Conservation (phyloP, 64 coral and sea anemone genomes). For the Porites australiensis region DNA sequence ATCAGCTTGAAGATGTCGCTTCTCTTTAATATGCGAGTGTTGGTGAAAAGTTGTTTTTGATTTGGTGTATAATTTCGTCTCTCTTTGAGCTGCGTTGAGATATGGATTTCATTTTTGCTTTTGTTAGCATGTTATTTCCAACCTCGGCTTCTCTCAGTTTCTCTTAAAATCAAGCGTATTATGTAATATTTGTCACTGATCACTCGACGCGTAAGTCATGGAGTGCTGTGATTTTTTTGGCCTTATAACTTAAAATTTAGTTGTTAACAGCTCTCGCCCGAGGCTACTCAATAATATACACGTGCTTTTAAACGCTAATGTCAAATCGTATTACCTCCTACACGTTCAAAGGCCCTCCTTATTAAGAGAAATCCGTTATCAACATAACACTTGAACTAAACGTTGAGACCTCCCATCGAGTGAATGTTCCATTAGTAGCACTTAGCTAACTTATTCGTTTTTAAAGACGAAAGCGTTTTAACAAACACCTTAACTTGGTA, state of each 20-base stretch:
- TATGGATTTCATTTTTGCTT: too few species aligned
- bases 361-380: neutral
- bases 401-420: neutral
- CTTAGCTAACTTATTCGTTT: neutral
- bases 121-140: too few species aligned
- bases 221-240: too few species aligned
- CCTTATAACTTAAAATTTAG: too few species aligned
- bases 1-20: neutral
- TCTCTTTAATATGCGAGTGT: neutral
- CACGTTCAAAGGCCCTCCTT: neutral
- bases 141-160: too few species aligned
- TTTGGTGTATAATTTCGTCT: neutral
- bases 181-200: too few species aligned
- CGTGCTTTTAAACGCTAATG: conserved; percentile 30
- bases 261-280: neutral
- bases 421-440: neutral
- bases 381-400: conserved; percentile 20
- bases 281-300: conserved; percentile 11
- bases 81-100: too few species aligned
- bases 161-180: too few species aligned
- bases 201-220: too few species aligned
- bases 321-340: neutral
- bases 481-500: neutral
- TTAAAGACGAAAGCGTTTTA: neutral
- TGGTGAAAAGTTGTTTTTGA: neutral